Percentiles rank a stretch among this genome's conserved stretches.
Conservation (phyloP, 2,888 invertebrate species). For the Agrotis clavis region DNA sequence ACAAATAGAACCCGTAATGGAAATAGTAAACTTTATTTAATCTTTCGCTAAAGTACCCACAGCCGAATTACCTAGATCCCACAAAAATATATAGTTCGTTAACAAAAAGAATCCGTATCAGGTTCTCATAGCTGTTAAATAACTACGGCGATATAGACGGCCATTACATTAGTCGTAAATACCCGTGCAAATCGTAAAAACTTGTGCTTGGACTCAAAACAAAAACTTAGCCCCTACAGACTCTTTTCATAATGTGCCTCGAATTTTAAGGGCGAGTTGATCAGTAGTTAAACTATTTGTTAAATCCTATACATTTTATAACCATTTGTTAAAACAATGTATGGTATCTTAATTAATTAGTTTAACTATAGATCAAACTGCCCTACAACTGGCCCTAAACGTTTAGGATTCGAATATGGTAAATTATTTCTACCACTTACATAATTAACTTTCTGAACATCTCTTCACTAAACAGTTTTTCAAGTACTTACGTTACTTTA, state of each 20-base stretch:
- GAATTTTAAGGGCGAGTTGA: background rate
- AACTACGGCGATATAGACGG: constrained; percentile 27
- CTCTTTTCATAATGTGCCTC: background rate
- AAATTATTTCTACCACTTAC: constrained; percentile 13
- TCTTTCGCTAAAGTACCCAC: background rate
- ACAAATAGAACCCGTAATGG: constrained; percentile 2
- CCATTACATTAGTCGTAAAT: constrained; percentile 49
- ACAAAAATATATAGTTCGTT: constrained; percentile 21
- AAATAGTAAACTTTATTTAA: constrained; percentile 27
- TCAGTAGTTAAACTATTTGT: too few relatives aligned
- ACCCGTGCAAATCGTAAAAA: constrained; percentile 34
- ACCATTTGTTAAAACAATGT: too few relatives aligned
- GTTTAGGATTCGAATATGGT: constrained; percentile 7
- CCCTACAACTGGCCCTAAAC: background rate
- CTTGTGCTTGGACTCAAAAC: constrained; percentile 32
- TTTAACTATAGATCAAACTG: too few relatives aligned
- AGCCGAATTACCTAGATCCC: constrained; percentile 4
- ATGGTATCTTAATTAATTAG: too few relatives aligned
- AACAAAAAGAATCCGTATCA: constrained; percentile 21
- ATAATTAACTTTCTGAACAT: constrained; percentile 2
- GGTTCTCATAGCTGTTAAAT: constrained; percentile 29
- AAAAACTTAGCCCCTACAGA: background rate
- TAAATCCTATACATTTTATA: too few relatives aligned
- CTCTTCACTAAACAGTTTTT: background rate
- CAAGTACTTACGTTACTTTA: constrained; percentile 1